Base-by-base conservation (phyloP, 2,888 invertebrate species). In the Odontocolon sp. region DNA sequence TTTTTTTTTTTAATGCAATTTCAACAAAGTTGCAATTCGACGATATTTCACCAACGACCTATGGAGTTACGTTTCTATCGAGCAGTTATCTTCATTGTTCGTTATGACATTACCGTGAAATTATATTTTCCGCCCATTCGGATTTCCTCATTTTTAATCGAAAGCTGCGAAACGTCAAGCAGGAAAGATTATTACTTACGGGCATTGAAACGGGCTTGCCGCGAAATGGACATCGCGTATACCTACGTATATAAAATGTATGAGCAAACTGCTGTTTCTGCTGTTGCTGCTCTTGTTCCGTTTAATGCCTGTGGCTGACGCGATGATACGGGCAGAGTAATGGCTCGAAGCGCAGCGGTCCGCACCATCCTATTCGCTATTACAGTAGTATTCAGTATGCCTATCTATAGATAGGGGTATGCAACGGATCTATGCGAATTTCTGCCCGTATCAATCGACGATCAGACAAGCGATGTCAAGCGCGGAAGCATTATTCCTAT, bases 301-400 rank as follows among this genome's bases (percentile, higher is more conserved):
- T 28, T 70, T 52, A 38, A 70, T 52, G 52, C 47, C 52, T 40
- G 61, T 33, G 61, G 69, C 54, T 33, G 69, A 70, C 50, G 52
- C 50, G 69, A 42, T 40, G 61, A 70, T 70, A 70, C 52, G 69
- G 61, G 69, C 69, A 21, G 69, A 59, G 68, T 59, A 50, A 69
- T 69, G 50, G 68, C 28, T 50, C 50, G 28, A 69, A 38, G 50
- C 26, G 50, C 59, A 59, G 11, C 18, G 59, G n/a, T 69, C 21
- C 50, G 28, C 52, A 52, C 33, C 40, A 16, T 31, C 40, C 52
- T 61, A 61, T 61, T 52, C 28, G 21, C 14, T 31, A 61, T 52
- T 31, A 33, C 33, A 31, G 11, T 50, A 5, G 40, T 18, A 31
- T 18, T 23, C n/a, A 16, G 23, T 33, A 8, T 23, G 33, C 45